Base-by-base conservation (phyloP, 2,113 vertebrate genomes). In the Psettodes erumei region DNA sequence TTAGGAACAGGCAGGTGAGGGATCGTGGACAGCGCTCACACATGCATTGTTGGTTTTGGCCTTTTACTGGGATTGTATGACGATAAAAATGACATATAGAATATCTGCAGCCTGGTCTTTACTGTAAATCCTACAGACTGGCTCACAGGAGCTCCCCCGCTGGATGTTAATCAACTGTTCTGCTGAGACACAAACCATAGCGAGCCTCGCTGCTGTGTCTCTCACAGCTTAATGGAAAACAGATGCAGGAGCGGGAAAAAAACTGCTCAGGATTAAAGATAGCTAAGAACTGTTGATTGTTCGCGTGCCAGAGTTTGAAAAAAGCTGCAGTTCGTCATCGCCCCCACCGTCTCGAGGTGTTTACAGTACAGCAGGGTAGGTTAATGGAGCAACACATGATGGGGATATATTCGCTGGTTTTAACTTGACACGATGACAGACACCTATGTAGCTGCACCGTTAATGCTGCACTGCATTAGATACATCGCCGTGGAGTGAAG, bases 241-340 rank as follows among this genome's bases (percentile, higher is more conserved):
- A 86, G 74, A 85, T 87, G 84, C 72, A 65, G n/a, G 5, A 35
- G 33, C 10, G n/a, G 51, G 66, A 77, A 43, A 16, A 21, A 70
- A 81, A 71, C 54, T 13, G 43, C 19, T 48, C 55, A 8, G 71
- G 71, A 78, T 84, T 74, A 51, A 86, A 85, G 71, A 69, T 32
- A 30, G 48, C 58, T 74, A 33, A 37, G 64, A 48, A 66, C 8
- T 59, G 54, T 67, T 55, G 65, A 79, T 72, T 72, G 60, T 50
- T 43, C 53, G 11, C 23, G 33, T 42, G 53, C 59, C 69, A 67
- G 43, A 60, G 35, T 67, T 61, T 79, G 25, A 81, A 72, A 82
- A 60, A 43, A 60, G 59, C 30, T 51, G 45, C 47, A 25, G 68
- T 74, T 53, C 25, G 51, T 82, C 73, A 69, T 21, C 7, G 5